A percentile compares a stretch with the other conserved stretches of the same genome.
phyloP scores from a whole-genome alignment of 2,888 invertebrate species.

The Folsomia candida region DNA sequence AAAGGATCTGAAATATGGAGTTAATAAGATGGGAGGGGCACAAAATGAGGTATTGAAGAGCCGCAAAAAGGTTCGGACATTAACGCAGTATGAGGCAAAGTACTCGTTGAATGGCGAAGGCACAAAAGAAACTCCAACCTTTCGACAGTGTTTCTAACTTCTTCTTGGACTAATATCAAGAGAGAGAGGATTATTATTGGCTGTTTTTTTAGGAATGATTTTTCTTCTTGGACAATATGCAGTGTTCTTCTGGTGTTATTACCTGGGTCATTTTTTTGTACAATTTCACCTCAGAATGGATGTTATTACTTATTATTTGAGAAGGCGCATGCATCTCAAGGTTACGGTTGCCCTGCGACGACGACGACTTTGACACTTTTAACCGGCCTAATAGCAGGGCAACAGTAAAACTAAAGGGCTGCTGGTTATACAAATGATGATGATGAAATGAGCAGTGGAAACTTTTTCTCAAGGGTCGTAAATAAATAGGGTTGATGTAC shows the following conservation, averaged over 20 bases:
- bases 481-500: neutral
- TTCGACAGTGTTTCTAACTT: conserved; percentile 14
- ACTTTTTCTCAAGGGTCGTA: neutral
- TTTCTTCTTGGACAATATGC: no score
- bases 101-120: conserved; percentile 14
- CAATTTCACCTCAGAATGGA: neutral
- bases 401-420: neutral
- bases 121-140: conserved; percentile 14
- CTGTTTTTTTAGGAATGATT: conserved; percentile 1
- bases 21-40: conserved; percentile 20
- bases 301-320: no score
- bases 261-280: conserved; percentile 18
- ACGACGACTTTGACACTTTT: conserved; percentile 18
- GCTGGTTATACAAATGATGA: neutral
- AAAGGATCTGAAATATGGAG: conserved; percentile 16
- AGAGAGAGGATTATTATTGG: neutral
- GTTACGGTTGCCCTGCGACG: conserved; percentile 12
- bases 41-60: neutral
- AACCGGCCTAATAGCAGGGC: neutral
- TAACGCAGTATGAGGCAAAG: conserved; percentile 20
- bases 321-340: conserved; percentile 11
- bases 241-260: neutral
- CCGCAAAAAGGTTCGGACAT: conserved; percentile 17
- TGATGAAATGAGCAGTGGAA: neutral
- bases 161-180: neutral